Evolutionary conservation across 2,797 vertebrate genomes (phyloP).

Genomic region (Sebastes jordani): DNA sequence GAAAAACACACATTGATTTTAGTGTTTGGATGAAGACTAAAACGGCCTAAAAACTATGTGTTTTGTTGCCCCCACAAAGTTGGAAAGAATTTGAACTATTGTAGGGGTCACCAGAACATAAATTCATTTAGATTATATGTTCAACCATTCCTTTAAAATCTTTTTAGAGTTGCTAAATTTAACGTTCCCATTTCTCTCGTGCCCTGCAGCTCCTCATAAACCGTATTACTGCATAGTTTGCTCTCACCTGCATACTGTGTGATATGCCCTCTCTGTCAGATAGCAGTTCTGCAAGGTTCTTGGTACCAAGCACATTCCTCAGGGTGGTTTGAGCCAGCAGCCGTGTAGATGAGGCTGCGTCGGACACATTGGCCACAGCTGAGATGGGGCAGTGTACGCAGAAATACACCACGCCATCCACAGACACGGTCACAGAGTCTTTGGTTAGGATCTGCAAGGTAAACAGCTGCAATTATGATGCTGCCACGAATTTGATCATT

Average conservation of each 20-base stretch:
- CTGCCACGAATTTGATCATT: background rate
- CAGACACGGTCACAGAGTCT: conserved; percentile 83
- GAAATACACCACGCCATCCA: conserved; percentile 85
- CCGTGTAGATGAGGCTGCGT: conserved; percentile 73
- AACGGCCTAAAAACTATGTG: background rate
- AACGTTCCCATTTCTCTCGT: background rate
- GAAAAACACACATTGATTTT: no score
- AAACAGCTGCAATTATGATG: background rate
- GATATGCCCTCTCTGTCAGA: conserved; percentile 83
- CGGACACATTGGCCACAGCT: conserved; percentile 79
- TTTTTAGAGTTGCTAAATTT: background rate
- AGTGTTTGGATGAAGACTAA: background rate
- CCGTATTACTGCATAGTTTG: background rate
- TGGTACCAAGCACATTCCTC: conserved; percentile 82
- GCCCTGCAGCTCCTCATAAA: background rate
- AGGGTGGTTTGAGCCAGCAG: conserved; percentile 84
- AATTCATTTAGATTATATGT: background rate
- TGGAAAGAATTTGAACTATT: background rate
- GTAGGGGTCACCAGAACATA: background rate
- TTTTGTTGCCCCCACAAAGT: background rate
- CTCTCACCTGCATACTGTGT: conserved; percentile 78
- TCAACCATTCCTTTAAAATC: background rate
- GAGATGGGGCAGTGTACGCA: conserved; percentile 80
- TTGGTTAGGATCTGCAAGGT: conserved; percentile 79
- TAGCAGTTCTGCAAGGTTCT: conserved; percentile 81